Evolutionary conservation across 1,140 invertebrate genomes (phyloP).

Genomic region (Cyclargus thomasi): DNA sequence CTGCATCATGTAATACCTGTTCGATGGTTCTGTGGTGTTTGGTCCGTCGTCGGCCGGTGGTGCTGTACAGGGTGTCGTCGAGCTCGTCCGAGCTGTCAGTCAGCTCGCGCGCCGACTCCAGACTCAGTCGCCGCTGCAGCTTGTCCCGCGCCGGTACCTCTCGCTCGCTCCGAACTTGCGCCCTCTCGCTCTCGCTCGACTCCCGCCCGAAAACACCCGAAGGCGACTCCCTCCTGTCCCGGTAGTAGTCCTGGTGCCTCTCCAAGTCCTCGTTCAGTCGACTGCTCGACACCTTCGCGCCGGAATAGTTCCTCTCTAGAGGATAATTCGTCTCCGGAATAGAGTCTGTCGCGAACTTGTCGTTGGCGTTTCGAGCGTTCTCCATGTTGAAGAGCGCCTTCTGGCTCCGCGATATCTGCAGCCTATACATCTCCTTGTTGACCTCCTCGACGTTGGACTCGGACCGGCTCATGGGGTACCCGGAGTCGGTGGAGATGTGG

Average conservation of each 20-base stretch:
- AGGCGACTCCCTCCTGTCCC: slow-evolving; percentile 57
- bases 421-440: slow-evolving; percentile 73
- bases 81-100: slow-evolving; percentile 82
- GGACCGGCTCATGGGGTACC: slow-evolving; percentile 64
- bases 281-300: slow-evolving; percentile 67
- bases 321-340: slow-evolving; percentile 69
- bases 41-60: slow-evolving; percentile 67
- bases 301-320: slow-evolving; percentile 68
- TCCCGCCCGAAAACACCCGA: slow-evolving; percentile 48
- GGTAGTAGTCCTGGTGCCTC: slow-evolving; percentile 60
- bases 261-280: slow-evolving; percentile 67
- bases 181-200: slow-evolving; percentile 57
- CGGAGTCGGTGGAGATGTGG: slow-evolving; percentile 62
- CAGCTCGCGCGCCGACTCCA: slow-evolving; percentile 82
- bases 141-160: slow-evolving; percentile 47
- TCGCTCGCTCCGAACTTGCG: slow-evolving; percentile 38
- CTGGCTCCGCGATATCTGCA: slow-evolving; percentile 72
- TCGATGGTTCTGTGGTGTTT: slow-evolving; percentile 80
- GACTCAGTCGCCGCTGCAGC: slow-evolving; percentile 78
- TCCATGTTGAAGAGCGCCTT: slow-evolving; percentile 70
- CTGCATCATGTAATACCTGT: slow-evolving; percentile 64
- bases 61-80: slow-evolving; percentile 73
- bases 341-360: slow-evolving; percentile 62
- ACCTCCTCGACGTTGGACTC: slow-evolving; percentile 73
- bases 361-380: slow-evolving; percentile 60